These are phyloP conservation scores for Drosophila robusta DNA, from an alignment of 2,888 invertebrate genomes.

Conservation along the genomic window DNA sequence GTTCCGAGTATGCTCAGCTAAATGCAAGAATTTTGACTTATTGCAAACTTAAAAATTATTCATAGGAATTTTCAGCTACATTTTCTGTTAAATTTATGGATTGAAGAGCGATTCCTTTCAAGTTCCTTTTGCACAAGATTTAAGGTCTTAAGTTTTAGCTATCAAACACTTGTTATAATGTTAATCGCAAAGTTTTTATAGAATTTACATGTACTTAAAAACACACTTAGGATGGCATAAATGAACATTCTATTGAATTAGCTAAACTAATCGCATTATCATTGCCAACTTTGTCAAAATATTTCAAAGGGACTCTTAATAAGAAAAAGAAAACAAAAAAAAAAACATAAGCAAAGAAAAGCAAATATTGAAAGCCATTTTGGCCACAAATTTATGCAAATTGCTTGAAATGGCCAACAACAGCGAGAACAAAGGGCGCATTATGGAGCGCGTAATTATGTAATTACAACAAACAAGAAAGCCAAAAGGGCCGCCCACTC, in stretches of 20 bases:
- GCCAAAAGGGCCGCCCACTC: conserved; percentile 56
- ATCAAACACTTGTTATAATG: too few species aligned
- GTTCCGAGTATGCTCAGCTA: too few species aligned
- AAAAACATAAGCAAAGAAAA: conserved; percentile 8
- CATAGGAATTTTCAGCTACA: too few species aligned
- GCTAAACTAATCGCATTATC: conserved; percentile 14
- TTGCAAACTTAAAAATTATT: too few species aligned
- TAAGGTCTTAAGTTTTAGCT: too few species aligned
- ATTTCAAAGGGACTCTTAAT: conserved; percentile 8
- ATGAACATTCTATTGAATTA: conserved; percentile 15
- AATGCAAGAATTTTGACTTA: too few species aligned
- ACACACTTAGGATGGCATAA: conserved; percentile 1
- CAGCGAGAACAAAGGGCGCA: conserved; percentile 14
- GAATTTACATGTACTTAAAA: conserved; percentile 25
- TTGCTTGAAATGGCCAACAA: conserved; percentile 13
- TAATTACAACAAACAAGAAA: conserved; percentile 29
- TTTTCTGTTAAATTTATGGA: too few species aligned
- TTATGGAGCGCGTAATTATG: conserved; percentile 41
- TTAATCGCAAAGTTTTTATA: conserved; percentile 1
- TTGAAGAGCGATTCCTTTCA: too few species aligned
- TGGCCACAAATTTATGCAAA: conserved; percentile 51
- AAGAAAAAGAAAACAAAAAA: background rate
- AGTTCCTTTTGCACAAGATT: too few species aligned
- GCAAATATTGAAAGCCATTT: conserved; percentile 6
- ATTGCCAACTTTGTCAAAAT: conserved; percentile 9